Base-by-base conservation (phyloP, 2,888 invertebrate genomes). In the Glaucopsyche alexis region DNA sequence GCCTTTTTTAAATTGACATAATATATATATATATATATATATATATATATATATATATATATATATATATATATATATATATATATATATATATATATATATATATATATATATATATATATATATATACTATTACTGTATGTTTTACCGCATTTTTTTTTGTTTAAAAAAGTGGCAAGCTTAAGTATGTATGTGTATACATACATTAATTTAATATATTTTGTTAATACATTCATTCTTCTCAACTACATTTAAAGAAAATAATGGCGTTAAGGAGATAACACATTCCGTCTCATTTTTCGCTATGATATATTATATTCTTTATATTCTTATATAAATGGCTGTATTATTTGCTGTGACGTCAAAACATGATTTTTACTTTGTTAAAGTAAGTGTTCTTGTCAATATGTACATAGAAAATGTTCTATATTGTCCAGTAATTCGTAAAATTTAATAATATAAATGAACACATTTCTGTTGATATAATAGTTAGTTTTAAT, bases 391-490 rank as follows among this genome's bases (percentile, higher is more conserved):
- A 19, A 19, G 55, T 55, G 55, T 19, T 55, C 19, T 55, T 55
- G 55, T 55, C 55, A 9, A 19, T 55, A 55, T 55, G 55, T 55
- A 55, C 19, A 55, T 19, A 55, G 9, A 19, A 19, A 55, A 55
- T 55, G 19, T 55, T 55, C 55, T 55, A 55, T 55, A 55, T 19
- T 55, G 55, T 55, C 55, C 55, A 55, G 55, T 55, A 19, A 55
- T 19, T 52, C 8, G 19, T 55, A 55, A 9, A 55, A 5, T 55
- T 19, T 55, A 19, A 55, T 55, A 55, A 19, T 19, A 55, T 55
- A 19, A 55, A 55, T 55, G 55, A 16, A 55, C 55, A 55, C 55
- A 55, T 55, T 55, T 55, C 19, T 19, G 16, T 7, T 19, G 9
- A 55, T 11, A 55, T 55, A 55, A 55, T 55, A 55, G 55, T 4